Evolutionary conservation across 2,797 vertebrate species (phyloP).

Genomic region (Vultur gryphus): DNA sequence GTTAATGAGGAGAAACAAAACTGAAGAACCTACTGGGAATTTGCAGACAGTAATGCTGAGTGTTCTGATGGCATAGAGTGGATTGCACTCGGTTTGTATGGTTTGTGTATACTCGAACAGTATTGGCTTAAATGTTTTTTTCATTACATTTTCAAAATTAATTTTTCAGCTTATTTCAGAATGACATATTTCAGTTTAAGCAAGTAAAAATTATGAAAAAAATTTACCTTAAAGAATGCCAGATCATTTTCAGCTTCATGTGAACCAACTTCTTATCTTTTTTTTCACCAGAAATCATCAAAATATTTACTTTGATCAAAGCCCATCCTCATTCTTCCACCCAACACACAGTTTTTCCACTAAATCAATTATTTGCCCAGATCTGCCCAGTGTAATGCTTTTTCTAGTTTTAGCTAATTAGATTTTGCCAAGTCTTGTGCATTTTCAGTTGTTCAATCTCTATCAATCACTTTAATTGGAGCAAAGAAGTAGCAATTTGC

Average conservation of each 20-base stretch:
- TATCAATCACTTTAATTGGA: constrained; percentile 45
- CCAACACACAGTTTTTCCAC: neutral
- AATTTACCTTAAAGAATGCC: neutral
- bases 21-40: neutral
- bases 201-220: neutral
- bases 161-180: neutral
- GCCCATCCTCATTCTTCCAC: neutral
- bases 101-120: neutral
- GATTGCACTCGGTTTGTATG: neutral
- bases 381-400: neutral
- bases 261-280: neutral
- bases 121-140: neutral
- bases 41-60: neutral
- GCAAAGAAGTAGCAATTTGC: neutral
- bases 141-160: neutral
- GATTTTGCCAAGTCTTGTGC: neutral
- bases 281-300: neutral
- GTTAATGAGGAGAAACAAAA: neutral
- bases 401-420: constrained; percentile 33
- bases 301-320: neutral
- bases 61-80: neutral
- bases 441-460: constrained; percentile 20
- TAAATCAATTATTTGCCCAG: constrained; percentile 5
- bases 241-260: neutral
- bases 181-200: neutral